Evolutionary conservation across 2,113 vertebrate species (phyloP), one percentile per base, ranked within the genome.

Genomic region (Peromyscus leucopus): DNA sequence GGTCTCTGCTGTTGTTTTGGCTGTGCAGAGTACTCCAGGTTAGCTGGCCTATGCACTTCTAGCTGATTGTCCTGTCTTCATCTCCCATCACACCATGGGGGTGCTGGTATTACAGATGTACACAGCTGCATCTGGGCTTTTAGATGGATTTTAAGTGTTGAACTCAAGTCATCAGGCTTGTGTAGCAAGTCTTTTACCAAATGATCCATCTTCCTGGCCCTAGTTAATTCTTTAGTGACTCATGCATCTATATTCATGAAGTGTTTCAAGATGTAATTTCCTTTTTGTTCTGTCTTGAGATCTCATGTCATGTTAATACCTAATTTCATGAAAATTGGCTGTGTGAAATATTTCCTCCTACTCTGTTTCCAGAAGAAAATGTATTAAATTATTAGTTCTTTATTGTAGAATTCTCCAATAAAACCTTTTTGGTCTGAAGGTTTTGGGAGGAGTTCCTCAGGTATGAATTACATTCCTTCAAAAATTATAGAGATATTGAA

Each of bases 401-500:
- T 76, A 90, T 84, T 31, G 24, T 94, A 89, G 76, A 92, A 75
- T 96, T 97, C 33, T 28, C n/a, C 65, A 91, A 22, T 91, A 63
- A 76, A 94, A 63, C 36, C 31, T 59, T 94, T 46, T 89, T 51
- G 22, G 3, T 91, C 46, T 93, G 51, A 31, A 95, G 83, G 89
- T 31, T 79, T 90, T 57, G 42, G 22, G 33, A 31, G 42, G 6
- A 33, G 11, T 15, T 75, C 95, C 82, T 57, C 57, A 96, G 75
- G 91, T 95, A 65, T 48, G 51, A 95, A 85, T 96, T 85, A 51
- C 24, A 7, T 85, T 85, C 95, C 67, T 90, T 93, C 71, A 80
- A 65, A 36, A 69, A 83, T 79, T 65, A 82, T 75, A 63, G 21
- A 46, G n/a, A 57, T 91, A 76, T 92, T 95, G 16, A 84, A 86